Evolutionary conservation across 2,113 vertebrate species (phyloP).

Genomic region (Clarias gariepinus): DNA sequence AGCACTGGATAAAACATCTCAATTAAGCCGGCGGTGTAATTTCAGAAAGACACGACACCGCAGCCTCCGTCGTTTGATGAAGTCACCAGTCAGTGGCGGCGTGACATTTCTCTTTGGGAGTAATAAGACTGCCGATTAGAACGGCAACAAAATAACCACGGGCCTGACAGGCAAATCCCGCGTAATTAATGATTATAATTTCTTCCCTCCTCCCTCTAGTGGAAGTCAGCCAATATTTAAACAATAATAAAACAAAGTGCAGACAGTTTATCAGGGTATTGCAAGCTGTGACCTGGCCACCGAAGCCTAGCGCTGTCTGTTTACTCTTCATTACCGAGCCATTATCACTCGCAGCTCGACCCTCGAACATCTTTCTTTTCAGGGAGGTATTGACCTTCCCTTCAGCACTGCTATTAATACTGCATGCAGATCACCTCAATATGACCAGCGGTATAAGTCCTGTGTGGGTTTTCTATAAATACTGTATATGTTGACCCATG

Average conservation of each 20-base stretch:
- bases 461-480: background rate
- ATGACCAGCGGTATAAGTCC: background rate
- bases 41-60: conserved; percentile 47
- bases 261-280: conserved; percentile 53
- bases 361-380: conserved; percentile 28
- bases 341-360: conserved; percentile 15
- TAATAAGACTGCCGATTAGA: conserved; percentile 71
- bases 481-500: too few species aligned
- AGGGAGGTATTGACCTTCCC: conserved; percentile 27
- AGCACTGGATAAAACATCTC: conserved; percentile 33
- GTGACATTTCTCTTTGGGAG: conserved; percentile 65
- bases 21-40: conserved; percentile 39
- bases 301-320: conserved; percentile 33
- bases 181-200: conserved; percentile 84
- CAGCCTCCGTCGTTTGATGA: conserved; percentile 65
- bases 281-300: conserved; percentile 51
- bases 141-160: conserved; percentile 79
- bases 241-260: conserved; percentile 65
- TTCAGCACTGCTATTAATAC: background rate
- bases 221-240: conserved; percentile 66
- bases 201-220: conserved; percentile 71
- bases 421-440: background rate
- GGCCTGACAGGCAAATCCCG: conserved; percentile 76
- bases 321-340: conserved; percentile 35
- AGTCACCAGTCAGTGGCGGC: conserved; percentile 74